Conservation (phyloP, 1,140 invertebrate species). For the Telenomus remus region DNA sequence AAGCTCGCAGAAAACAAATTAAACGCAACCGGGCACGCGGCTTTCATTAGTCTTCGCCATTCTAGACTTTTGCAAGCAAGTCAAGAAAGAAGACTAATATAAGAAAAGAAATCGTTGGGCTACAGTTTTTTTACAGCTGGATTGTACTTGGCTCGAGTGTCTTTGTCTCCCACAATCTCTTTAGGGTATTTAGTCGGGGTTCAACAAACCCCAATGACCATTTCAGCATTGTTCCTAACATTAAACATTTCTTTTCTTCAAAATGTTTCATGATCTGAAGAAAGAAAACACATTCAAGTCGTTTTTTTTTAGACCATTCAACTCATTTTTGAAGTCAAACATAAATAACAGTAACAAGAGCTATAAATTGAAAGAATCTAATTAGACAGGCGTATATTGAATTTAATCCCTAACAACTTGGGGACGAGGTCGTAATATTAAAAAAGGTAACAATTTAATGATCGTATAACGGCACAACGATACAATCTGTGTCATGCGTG, state of each 20-base stretch:
- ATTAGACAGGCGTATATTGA: too few relatives aligned
- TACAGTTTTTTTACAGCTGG: slow-evolving; percentile 9
- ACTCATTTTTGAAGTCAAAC: too few relatives aligned
- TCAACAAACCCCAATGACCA: slow-evolving; percentile 23
- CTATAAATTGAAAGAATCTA: too few relatives aligned
- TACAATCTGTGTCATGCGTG: slow-evolving; percentile 20
- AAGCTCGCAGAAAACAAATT: slow-evolving; percentile 4
- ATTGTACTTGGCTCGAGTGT: slow-evolving; percentile 16
- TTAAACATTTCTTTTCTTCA: not conserved
- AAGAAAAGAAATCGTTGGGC: slow-evolving; percentile 5
- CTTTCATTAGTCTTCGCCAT: too few relatives aligned
- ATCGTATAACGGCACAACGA: slow-evolving; percentile 2
- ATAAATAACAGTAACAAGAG: too few relatives aligned
- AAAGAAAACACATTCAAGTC: too few relatives aligned
- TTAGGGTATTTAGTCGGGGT: slow-evolving; percentile 21
- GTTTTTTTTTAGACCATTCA: too few relatives aligned
- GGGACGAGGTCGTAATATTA: too few relatives aligned
- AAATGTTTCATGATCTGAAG: too few relatives aligned
- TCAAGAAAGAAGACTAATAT: not conserved
- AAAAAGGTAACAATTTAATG: slow-evolving; percentile 9
- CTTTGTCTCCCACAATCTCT: slow-evolving; percentile 21
- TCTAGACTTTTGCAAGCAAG: not conserved
- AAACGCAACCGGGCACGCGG: not conserved
- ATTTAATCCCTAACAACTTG: too few relatives aligned
- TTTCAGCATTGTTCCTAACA: slow-evolving; percentile 7